Conservation (phyloP, 2,113 vertebrate species). For the Aegotheles bennettii region DNA sequence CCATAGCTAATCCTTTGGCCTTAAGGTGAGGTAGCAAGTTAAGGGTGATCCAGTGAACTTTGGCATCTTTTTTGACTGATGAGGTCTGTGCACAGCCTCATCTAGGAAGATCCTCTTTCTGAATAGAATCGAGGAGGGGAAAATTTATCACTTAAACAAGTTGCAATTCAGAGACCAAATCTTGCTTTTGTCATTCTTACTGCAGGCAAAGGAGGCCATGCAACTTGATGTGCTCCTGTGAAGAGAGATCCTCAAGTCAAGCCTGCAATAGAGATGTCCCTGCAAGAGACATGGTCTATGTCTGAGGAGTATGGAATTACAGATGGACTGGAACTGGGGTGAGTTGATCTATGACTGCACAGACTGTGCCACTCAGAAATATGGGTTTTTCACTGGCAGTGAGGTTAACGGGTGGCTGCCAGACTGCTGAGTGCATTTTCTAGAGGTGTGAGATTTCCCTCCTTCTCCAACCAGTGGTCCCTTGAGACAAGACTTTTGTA, state of each 20-base stretch:
- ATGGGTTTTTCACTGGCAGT: fast-evolving
- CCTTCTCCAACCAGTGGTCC: background rate
- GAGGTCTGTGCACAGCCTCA: background rate
- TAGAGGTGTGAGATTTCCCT: background rate
- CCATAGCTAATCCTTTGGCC: background rate
- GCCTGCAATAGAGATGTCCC: background rate
- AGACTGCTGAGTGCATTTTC: background rate
- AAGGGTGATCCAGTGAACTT: background rate
- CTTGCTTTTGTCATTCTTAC: background rate
- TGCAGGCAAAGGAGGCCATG: background rate
- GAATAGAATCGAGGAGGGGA: fast-evolving
- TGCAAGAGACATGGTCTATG: background rate
- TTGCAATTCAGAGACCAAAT: background rate
- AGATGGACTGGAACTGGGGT: background rate
- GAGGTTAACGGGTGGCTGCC: background rate
- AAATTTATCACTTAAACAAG: background rate
- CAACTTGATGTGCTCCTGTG: background rate
- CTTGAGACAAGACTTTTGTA: background rate
- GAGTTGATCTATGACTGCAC: background rate
- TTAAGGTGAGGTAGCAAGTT: background rate
- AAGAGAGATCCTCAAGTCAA: background rate
- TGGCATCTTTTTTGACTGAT: background rate
- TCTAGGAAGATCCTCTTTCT: background rate
- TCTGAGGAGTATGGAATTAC: background rate
- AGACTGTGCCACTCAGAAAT: background rate